Evolutionary conservation across 2,113 vertebrate genomes (phyloP), one percentile per base, ranked within the genome.

Genomic region (Chamaetylas fuelleborni): DNA sequence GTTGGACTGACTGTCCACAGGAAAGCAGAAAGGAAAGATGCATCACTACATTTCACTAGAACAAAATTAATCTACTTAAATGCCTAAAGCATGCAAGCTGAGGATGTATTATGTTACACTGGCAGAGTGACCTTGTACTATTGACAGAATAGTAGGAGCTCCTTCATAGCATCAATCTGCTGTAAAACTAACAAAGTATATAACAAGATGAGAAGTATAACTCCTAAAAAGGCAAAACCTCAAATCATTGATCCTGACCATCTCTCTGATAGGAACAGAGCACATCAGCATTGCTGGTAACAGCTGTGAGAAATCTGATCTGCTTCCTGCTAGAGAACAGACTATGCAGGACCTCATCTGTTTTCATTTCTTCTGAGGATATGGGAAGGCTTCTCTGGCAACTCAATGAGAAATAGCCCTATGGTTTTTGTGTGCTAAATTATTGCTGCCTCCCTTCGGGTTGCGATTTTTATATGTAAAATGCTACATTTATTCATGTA

Each of bases 291-390:
- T 72, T 89, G 57, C 62, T 89, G 77, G 57, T 81, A 92, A 74
- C 73, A 93, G 91, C 89, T 89, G 66, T 79, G 56, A 81, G 77
- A 88, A 96, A 79, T 79, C 77, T 3, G 31, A 93, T 92, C 79
- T 70, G 20, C 58, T 83, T 92, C 42, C 72, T 88, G 36, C 51
- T 71, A 38, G 50, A 74, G 34, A 92, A 85, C 72, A 48, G 43
- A 76, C 53, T 81, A 8, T n/a, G 18, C 42, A 66, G 45, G n/a
- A 65, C 73, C 91, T 94, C 33, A 88, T 95, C 64, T 92, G 60
- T 58, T 86, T 93, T 70, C 20, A 24, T 93, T 95, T 95, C 76
- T 94, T 92, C 38, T 83, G 67, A 86, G 82, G 54, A 33, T 67
- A 80, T 54, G 58, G 70, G 33, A 88, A 57, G 47, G 38, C 56